Evolutionary conservation across 53 echinoderm and acorn worm genomes (phyloP), one percentile per base, ranked within the genome.

Genomic region (Crossaster papposus): DNA sequence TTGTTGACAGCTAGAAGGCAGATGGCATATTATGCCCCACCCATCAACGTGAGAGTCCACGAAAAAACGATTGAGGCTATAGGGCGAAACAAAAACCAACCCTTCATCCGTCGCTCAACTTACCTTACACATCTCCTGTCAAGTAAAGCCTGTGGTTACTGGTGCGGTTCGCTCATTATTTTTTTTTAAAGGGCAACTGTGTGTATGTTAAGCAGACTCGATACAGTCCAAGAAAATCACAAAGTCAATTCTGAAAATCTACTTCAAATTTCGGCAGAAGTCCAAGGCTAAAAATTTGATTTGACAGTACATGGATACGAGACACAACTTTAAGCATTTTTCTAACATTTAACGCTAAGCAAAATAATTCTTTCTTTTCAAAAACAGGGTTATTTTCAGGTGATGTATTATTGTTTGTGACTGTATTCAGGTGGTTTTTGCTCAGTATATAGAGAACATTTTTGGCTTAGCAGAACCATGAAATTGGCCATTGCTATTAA

Each of bases 91-190:
- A 13, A 12, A 30, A 71, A 30, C 30, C 30, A 12, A 71, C 12
- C 14, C 71, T 18, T 31, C 20, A 4, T 20, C 28, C 34, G 28
- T 17, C 12, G 83, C n/a, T 68, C 70, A 3, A 65, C 83, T 83
- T 70, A 83, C 83, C 83, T 83, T 37, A 36, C 34, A 24, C n/a
- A 36, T 33, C n/a, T 83, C 83, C 83, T 83, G 83, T 83, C 22
- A 64, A 70, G 35, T 5, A 36, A 83, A 83, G 70, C 24, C 37
- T 37, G 36, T 14, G 81, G 65, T 83, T 68, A 65, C 70, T 68
- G 38, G 83, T 70, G 83, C 70, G 64, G 26, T 68, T 83, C 50
- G 38, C 83, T n/a, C n/a, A 44, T 44, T 9, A 7, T 44, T 5
- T 44, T 44, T 70, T 37, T 31, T 70, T 68, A 83, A 83, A 70